phyloP scores from a whole-genome alignment of 2,888 invertebrate species.

The Didymodactylos carnosus region DNA sequence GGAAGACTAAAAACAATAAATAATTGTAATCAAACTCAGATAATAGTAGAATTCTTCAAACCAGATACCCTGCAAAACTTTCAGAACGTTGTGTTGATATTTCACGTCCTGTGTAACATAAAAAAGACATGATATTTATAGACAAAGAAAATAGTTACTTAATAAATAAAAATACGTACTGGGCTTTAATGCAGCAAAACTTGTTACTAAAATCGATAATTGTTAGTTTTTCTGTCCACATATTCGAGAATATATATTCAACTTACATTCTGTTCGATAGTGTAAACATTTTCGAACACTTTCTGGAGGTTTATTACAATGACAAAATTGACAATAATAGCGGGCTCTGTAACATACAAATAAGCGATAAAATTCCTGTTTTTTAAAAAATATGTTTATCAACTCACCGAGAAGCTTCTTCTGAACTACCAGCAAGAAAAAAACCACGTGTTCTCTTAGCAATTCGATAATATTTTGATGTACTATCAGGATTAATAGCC shows the following conservation, averaged over 20 bases:
- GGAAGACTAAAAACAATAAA: too few species aligned
- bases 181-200: too few species aligned
- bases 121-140: too few species aligned
- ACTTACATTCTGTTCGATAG: background rate
- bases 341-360: background rate
- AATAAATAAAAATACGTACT: too few species aligned
- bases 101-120: background rate
- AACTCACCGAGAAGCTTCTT: slow-evolving; percentile 89
- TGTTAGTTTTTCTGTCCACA: too few species aligned
- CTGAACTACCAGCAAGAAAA: slow-evolving; percentile 98
- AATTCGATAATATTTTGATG: slow-evolving; percentile 46
- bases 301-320: background rate
- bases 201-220: too few species aligned
- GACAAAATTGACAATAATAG: background rate
- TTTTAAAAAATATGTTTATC: too few species aligned
- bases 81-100: background rate
- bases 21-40: too few species aligned
- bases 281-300: background rate
- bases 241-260: too few species aligned
- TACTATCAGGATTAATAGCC: background rate
- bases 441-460: slow-evolving; percentile 97
- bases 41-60: background rate
- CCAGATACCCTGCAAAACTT: background rate
- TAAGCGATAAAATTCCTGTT: too few species aligned
- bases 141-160: too few species aligned